These are phyloP conservation scores for Anas georgica DNA, from an alignment of 2,797 vertebrate genomes.

Conservation along the genomic window DNA sequence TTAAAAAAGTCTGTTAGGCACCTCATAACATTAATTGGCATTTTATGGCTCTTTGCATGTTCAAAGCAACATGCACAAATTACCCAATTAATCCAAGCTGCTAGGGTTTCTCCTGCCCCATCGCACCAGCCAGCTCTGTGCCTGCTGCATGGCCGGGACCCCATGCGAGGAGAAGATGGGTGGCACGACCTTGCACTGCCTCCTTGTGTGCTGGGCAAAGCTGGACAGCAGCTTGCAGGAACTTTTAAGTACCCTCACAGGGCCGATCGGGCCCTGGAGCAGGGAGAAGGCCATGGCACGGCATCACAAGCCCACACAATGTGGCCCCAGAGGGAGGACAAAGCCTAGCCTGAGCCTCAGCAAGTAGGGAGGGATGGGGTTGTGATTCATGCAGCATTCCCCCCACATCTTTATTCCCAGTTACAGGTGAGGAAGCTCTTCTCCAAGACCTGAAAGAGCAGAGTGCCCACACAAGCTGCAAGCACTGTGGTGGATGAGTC, in stretches of 20 bases:
- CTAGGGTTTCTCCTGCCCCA: not conserved
- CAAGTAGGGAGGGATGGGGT: not conserved
- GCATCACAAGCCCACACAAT: not conserved
- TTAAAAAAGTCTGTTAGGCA: not conserved
- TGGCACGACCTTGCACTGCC: accelerated
- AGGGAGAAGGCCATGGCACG: accelerated
- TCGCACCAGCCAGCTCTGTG: accelerated
- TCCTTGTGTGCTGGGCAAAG: not conserved
- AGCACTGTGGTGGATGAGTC: not conserved
- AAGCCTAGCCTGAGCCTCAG: not conserved
- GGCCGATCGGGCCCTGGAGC: not conserved
- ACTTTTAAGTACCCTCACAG: not conserved
- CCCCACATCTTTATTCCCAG: too few species aligned
- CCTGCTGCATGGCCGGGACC: accelerated
- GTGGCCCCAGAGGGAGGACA: not conserved
- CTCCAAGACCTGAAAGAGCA: not conserved
- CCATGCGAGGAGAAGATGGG: not conserved
- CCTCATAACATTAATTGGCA: not conserved
- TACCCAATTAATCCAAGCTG: not conserved
- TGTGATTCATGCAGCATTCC: not conserved
- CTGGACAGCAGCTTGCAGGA: not conserved
- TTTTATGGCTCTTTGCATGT: not conserved
- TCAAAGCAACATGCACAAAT: not conserved
- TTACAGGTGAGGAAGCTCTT: not conserved
- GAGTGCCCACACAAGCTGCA: not conserved